phyloP scores from a whole-genome alignment of 2,113 vertebrate species.

The rabbit (Oryctolagus cuniculus) region DNA sequence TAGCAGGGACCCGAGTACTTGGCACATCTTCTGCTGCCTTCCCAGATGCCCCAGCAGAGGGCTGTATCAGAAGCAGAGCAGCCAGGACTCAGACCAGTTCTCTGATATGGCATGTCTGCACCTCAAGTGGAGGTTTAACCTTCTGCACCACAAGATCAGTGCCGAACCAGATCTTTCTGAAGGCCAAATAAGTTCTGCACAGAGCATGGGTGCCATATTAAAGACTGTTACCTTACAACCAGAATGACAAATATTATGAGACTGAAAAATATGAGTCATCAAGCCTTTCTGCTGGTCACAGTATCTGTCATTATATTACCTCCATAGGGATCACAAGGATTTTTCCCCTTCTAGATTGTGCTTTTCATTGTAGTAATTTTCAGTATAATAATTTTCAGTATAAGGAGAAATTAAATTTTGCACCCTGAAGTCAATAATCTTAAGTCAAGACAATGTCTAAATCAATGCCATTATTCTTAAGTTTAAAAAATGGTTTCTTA shows the following conservation, averaged over 20 bases:
- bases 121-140: too few relatives aligned
- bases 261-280: neutral
- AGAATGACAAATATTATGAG: neutral
- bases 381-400: conserved; percentile 42
- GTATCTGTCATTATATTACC: conserved; percentile 7
- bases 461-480: conserved; percentile 29
- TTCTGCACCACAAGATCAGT: too few relatives aligned
- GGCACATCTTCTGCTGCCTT: too few relatives aligned
- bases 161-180: neutral
- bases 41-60: too few relatives aligned
- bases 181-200: conserved; percentile 47
- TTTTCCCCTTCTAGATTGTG: conserved; percentile 28
- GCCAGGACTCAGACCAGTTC: too few relatives aligned
- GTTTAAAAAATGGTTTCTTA: neutral
- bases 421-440: neutral
- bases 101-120: too few relatives aligned
- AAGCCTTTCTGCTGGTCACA: neutral
- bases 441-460: conserved; percentile 25
- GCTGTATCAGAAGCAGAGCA: too few relatives aligned
- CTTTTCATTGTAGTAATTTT: conserved; percentile 61
- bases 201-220: neutral
- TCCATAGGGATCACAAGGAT: neutral
- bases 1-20: too few relatives aligned
- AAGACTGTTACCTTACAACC: neutral
- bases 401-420: conserved; percentile 10